Evolutionary conservation across 2,797 vertebrate genomes (phyloP), one percentile per base, ranked within the genome.

Genomic region (Capromys pilorides): DNA sequence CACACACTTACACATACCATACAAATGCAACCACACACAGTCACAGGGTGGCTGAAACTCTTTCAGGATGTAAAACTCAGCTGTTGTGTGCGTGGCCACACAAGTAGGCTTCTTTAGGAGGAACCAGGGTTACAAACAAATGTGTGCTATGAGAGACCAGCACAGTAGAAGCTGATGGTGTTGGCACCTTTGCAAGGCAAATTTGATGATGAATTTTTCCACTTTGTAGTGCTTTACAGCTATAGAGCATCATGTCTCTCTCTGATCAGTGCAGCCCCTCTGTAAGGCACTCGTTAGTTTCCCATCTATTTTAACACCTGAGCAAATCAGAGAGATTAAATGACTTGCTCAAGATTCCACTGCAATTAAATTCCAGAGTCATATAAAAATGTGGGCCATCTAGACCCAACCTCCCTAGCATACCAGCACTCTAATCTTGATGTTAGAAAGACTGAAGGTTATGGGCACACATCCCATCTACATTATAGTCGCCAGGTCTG

Each of bases 271-370:
- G 36, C 67, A 87, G 49, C 1, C 28, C 69, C 21, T 71, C 6
- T 39, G 45, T 84, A n/a, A 66, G 73, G 13, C 11, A 21, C 33
- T 0, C 21, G 26, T 94, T 89, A 28, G 11, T 67, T 83, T 94
- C 54, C 28, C 67, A 11, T 93, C 45, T 59, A 59, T 81, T 94
- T 96, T 88, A 80, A 89, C 18, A 67, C 9, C 69, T 1, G 24
- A 91, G 69, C 3, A 90, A 90, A 64, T 66, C 81, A 91, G 71
- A 54, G 73, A 86, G 11, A 2, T 61, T 49, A 86, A 84, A 28
- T n/a, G 66, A 82, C 45, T 86, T 57, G 66, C 6, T 94, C 82
- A 92, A 62, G 80, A 86, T 88, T 24, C 64, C 82, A 62, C 39
- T 75, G 66, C 28, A 73, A 13, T 81, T 45, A 82, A 66, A 41